These are phyloP conservation scores for Chalcis sispes DNA, from an alignment of 2,888 invertebrate species.

Conservation along the genomic window DNA sequence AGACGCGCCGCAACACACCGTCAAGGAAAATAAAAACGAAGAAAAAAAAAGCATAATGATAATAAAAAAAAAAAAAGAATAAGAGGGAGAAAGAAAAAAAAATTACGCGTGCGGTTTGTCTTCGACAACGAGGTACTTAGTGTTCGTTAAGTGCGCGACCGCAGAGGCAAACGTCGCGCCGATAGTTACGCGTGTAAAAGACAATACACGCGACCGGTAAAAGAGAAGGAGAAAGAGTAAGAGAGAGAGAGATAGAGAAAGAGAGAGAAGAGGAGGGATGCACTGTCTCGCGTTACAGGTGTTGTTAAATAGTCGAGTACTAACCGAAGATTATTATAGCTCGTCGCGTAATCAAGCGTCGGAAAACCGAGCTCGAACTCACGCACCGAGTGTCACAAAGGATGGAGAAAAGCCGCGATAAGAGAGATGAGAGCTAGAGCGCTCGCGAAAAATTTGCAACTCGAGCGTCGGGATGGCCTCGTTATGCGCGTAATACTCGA, in stretches of 20 bases:
- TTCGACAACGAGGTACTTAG: conserved; percentile 57
- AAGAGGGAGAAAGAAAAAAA: not conserved
- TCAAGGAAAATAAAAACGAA: conserved; percentile 12
- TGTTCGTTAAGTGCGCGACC: conserved; percentile 58
- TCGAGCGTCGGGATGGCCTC: conserved; percentile 38
- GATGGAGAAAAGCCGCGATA: not conserved
- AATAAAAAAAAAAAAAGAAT: not conserved
- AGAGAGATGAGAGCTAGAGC: conserved; percentile 4
- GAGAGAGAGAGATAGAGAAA: too few species aligned
- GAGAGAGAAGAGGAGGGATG: conserved; percentile 27
- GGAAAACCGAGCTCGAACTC: conserved; percentile 61
- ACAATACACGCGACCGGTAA: conserved; percentile 19
- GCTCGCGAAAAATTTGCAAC: conserved; percentile 56
- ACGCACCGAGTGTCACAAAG: conserved; percentile 42
- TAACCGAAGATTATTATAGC: conserved; percentile 64
- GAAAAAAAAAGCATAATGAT: not conserved
- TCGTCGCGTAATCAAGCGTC: conserved; percentile 60
- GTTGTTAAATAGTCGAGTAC: conserved; percentile 55
- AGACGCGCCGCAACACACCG: too few species aligned
- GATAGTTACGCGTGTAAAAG: conserved; percentile 18
- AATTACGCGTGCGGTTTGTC: conserved; percentile 52
- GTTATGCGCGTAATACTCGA: conserved; percentile 27
- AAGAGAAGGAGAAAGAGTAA: conserved; percentile 19
- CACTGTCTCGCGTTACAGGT: conserved; percentile 53
- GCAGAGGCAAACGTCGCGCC: conserved; percentile 37